A percentile compares a stretch with the other conserved stretches of the same genome.
Evolutionary conservation across 1,140 invertebrate genomes (phyloP).

Genomic region (Drosophila guanche): DNA sequence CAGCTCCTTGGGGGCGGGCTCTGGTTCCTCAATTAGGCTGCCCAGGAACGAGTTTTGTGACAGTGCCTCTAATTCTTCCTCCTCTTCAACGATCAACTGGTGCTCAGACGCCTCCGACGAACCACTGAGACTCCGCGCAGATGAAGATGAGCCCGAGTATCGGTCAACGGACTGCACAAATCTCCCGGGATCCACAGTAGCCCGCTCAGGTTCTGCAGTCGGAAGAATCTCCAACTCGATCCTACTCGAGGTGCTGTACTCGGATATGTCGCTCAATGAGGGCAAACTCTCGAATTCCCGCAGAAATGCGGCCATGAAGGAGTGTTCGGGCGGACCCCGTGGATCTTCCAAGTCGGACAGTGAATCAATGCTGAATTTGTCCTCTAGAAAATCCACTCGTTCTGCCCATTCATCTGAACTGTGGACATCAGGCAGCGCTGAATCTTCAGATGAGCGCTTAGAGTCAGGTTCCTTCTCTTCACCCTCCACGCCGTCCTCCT

Average conservation of each 20-base stretch:
- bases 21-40: slow-evolving; percentile 11
- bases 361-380: too few relatives aligned
- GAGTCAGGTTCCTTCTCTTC: too few relatives aligned
- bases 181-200: not conserved
- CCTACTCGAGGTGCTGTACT: not conserved
- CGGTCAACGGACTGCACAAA: too few relatives aligned
- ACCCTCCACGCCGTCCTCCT: too few relatives aligned
- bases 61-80: slow-evolving; percentile 3
- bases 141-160: too few relatives aligned
- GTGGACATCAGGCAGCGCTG: too few relatives aligned
- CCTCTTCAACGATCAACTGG: not conserved
- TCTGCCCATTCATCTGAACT: too few relatives aligned
- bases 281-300: slow-evolving; percentile 32
- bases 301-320: slow-evolving; percentile 15
- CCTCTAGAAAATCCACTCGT: too few relatives aligned
- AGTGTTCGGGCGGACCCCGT: not conserved
- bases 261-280: slow-evolving; percentile 34
- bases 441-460: too few relatives aligned
- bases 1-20: not conserved
- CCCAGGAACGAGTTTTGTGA: not conserved
- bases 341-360: too few relatives aligned
- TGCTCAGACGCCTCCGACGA: not conserved
- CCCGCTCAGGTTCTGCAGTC: not conserved
- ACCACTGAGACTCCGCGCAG: too few relatives aligned
- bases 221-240: not conserved